These are phyloP conservation scores for Platichthys stellatus DNA, from an alignment of 2,113 vertebrate genomes.

Conservation along the genomic window DNA sequence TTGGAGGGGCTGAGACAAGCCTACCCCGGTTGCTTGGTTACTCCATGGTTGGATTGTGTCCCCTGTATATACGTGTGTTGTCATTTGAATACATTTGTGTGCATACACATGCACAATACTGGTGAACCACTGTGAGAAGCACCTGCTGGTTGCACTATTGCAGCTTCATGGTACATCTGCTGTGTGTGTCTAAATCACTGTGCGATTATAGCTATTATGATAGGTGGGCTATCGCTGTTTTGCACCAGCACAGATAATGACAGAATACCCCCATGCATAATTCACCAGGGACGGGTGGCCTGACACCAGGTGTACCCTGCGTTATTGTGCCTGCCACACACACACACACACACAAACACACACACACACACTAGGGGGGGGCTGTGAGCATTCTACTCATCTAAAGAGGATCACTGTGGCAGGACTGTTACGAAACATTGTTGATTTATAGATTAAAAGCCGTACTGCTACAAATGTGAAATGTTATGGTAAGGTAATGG, in stretches of 20 bases:
- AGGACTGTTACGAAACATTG: conserved; percentile 43
- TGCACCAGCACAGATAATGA: conserved; percentile 67
- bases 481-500: not conserved
- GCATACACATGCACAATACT: not conserved
- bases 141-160: conserved; percentile 51
- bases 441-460: conserved; percentile 50
- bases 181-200: conserved; percentile 60
- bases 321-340: conserved; percentile 40
- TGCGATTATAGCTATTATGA: conserved; percentile 72
- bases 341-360: too few relatives aligned
- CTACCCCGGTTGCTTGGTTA: not conserved
- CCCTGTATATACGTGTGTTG: not conserved
- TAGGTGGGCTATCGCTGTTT: conserved; percentile 62
- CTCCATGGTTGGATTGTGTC: not conserved
- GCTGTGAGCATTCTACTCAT: conserved; percentile 55
- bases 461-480: not conserved
- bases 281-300: conserved; percentile 66
- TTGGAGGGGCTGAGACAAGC: too few relatives aligned
- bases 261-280: conserved; percentile 70
- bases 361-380: not conserved
- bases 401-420: conserved; percentile 44
- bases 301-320: conserved; percentile 57
- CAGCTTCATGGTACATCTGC: conserved; percentile 61
- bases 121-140: conserved; percentile 14
- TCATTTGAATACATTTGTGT: not conserved